Evolutionary conservation across 1,140 invertebrate species (phyloP).

Genomic region (Acromyrmex charruanus): DNA sequence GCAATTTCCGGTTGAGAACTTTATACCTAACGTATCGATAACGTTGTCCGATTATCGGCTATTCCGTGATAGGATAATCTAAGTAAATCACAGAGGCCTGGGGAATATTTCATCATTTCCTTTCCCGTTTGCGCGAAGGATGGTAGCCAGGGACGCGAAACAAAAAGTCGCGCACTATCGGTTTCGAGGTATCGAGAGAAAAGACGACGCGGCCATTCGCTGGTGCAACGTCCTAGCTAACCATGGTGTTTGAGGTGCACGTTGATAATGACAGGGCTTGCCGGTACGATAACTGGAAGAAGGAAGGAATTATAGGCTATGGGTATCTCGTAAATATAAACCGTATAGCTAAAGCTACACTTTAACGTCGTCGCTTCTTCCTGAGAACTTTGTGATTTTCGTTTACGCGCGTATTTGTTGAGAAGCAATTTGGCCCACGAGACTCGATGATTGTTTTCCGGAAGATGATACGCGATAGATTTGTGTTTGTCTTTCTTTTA

Average conservation of each 20-base stretch:
- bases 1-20: background rate
- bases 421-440: background rate
- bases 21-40: background rate
- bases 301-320: conserved; percentile 60
- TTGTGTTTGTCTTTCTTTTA: background rate
- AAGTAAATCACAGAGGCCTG: conserved; percentile 40
- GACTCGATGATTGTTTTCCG: background rate
- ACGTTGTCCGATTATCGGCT: conserved; percentile 12
- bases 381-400: conserved; percentile 39
- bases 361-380: conserved; percentile 46
- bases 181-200: conserved; percentile 54
- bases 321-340: conserved; percentile 48
- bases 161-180: conserved; percentile 26
- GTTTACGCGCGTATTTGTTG: conserved; percentile 26
- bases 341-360: conserved; percentile 18
- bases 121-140: conserved; percentile 34
- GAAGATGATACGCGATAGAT: background rate
- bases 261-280: conserved; percentile 61
- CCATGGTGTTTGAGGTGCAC: conserved; percentile 56
- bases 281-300: conserved; percentile 67
- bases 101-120: background rate
- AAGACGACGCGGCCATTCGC: conserved; percentile 16
- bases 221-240: conserved; percentile 52
- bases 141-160: conserved; percentile 12
- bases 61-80: conserved; percentile 27